Conservation (phyloP, 2,113 vertebrate genomes). For the Pterophyllum scalare region DNA sequence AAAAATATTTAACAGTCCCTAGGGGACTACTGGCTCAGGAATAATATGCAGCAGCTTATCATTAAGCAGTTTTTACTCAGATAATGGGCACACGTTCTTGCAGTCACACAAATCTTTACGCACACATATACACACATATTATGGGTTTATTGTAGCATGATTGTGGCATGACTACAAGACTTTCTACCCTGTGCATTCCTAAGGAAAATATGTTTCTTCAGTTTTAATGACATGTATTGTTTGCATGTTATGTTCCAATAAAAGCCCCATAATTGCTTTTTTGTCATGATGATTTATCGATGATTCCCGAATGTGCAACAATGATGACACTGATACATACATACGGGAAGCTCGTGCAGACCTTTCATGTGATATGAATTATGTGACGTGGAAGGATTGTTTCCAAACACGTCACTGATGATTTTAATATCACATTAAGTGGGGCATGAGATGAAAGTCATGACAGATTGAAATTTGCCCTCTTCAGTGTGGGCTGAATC, state of each 20-base stretch:
- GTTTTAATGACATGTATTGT: conserved; percentile 34
- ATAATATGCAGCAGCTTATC: conserved; percentile 52
- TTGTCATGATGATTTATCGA: conserved; percentile 24
- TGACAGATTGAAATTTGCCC: conserved; percentile 49
- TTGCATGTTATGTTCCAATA: conserved; percentile 19
- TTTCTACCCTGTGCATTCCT: conserved; percentile 19
- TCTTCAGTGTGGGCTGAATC: conserved; percentile 60
- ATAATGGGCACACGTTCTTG: conserved; percentile 31
- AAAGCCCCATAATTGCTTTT: conserved; percentile 19
- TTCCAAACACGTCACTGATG: conserved; percentile 25
- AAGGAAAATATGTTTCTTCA: neutral
- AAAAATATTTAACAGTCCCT: conserved; percentile 51
- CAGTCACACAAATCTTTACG: conserved; percentile 12
- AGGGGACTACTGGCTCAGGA: conserved; percentile 37
- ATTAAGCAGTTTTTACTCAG: conserved; percentile 21
- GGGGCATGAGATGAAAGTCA: conserved; percentile 33
- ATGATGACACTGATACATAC: conserved; percentile 13
- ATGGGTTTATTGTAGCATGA: conserved; percentile 13
- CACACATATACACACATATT: neutral
- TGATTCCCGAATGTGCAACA: conserved; percentile 3
- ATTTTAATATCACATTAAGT: conserved; percentile 22
- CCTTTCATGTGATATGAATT: conserved; percentile 19
- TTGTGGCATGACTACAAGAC: conserved; percentile 2
- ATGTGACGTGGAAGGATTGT: neutral
- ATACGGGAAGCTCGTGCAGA: neutral